Evolutionary conservation across 2,888 invertebrate species (phyloP).

Genomic region (Napeogenes sylphis): DNA sequence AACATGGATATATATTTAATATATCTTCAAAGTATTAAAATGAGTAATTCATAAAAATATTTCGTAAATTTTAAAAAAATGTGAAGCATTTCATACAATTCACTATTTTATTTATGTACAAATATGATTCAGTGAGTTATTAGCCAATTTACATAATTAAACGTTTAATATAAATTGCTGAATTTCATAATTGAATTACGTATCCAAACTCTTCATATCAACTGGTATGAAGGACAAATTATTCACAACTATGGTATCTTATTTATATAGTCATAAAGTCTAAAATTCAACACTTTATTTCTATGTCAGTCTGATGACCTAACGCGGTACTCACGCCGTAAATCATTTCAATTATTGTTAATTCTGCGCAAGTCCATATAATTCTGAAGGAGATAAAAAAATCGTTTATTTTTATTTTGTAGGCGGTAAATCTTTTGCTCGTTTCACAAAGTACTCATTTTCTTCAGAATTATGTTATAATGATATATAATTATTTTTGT

Average conservation of each 20-base stretch:
- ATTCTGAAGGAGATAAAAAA: slow-evolving; percentile 13
- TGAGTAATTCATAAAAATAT: neutral
- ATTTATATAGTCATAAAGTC: neutral
- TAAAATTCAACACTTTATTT: neutral
- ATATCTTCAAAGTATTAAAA: no score
- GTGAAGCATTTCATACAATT: no score
- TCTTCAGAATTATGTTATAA: neutral
- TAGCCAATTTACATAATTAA: neutral
- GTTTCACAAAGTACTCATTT: neutral
- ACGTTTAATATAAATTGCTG: neutral
- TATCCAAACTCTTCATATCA: neutral
- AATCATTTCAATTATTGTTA: neutral
- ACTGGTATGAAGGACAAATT: neutral
- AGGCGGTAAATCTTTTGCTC: neutral
- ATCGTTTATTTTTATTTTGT: slow-evolving; percentile 7
- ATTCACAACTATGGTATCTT: neutral
- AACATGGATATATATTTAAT: no score
- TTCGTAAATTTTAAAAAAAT: neutral
- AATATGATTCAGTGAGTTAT: neutral
- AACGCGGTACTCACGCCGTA: neutral
- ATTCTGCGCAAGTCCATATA: slow-evolving; percentile 7
- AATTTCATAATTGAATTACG: neutral
- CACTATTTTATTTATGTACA: neutral
- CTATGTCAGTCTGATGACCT: neutral
- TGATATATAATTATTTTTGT: no score